Base-by-base conservation (phyloP, 2,797 vertebrate genomes). In the Echiichthys vipera region DNA sequence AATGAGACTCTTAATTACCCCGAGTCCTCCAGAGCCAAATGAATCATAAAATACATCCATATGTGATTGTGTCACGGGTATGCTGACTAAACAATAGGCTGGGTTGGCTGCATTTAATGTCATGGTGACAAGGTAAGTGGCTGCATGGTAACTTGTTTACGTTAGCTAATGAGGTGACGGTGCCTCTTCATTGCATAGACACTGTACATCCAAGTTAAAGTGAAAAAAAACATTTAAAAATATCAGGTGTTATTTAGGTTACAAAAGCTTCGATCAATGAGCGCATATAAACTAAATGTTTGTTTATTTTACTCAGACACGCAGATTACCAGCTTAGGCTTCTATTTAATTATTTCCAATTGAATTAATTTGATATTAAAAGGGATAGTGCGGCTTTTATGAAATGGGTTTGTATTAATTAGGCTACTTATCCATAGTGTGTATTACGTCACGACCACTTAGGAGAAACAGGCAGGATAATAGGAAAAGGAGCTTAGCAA, bases 1-100 rank as follows among this genome's bases (percentile, higher is more conserved):
- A 92, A 94, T 89, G 81, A 82, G 68, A 83, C 53, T 82, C 75
- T 84, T 93, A 92, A 93, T 92, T 91, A 89, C 75, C 68, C 53
- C 12, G 30, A 77, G 83, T 83, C 70, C 81, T 85, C 81, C 78
- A 75, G 56, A 88, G 77, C 75, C 71, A 86, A 90, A 93, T 93
- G 59, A 93, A 93, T 94, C 87, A 90, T 86, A 89, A 81, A 85
- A 80, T 70, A 74, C 78, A 77, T 63, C 79, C 84, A 80, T 68
- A 72, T 83, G 81, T 56, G 82, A 74, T 76, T 71, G 72, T 84
- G 75, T 85, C 74, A 73, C 65, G 66, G 58, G 58, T 46, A 64
- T 78, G 83, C 84, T 88, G 84, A 87, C 82, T 88, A 71, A 88
- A 92, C 87, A 91, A 88, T 78, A 74, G 82, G 55, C 51, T 43